Evolutionary conservation across 2,797 vertebrate species (phyloP), one percentile per base, ranked within the genome.

Genomic region (Pangasius mekongensis): DNA sequence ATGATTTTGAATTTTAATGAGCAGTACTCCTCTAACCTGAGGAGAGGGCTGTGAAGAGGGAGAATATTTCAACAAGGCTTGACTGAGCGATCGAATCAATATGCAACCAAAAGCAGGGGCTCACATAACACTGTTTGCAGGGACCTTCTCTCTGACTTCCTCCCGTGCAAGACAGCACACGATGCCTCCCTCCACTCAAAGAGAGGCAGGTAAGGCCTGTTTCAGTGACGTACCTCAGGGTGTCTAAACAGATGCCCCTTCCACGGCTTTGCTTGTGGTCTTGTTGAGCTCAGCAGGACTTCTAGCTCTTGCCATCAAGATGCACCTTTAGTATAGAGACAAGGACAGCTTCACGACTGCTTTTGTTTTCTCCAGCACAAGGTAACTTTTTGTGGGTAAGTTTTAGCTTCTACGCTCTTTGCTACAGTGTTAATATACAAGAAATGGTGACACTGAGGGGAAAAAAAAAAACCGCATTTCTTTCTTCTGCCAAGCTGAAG

Each of bases 1-100:
- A 85, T 64, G 36, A 62, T 84, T 86, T 76, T 60, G 80, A 90
- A 86, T 91, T 87, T 90, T 82, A 87, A 89, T 89, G 78, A 71
- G 60, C 54, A 84, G 80, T 88, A 30, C 52, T 85, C 43, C 39
- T 49, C 18, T 76, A 80, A 64, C 58, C 78, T 66, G 81, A 85
- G 27, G 73, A 88, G 73, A n/a, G 62, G 30, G 52, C 87, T 71
- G 33, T 86, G 77, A 85, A 83, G 82, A 83, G 54, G 84, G 60
- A 89, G 58, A 82, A 89, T 52, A 43, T 82, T 86, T 82, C 52
- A 82, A 52, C 78, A 60, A 81, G 66, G 74, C 83, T 69, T 47
- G 86, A 73, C 86, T 47, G 67, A 87, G 20, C 20, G 20, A 64
- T 60, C n/a, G 58, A 78, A 88, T 88, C 87, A 78, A 88, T 78